These are phyloP conservation scores for Drosophila setifemur DNA, from an alignment of 1,140 invertebrate species.

Conservation along the genomic window DNA sequence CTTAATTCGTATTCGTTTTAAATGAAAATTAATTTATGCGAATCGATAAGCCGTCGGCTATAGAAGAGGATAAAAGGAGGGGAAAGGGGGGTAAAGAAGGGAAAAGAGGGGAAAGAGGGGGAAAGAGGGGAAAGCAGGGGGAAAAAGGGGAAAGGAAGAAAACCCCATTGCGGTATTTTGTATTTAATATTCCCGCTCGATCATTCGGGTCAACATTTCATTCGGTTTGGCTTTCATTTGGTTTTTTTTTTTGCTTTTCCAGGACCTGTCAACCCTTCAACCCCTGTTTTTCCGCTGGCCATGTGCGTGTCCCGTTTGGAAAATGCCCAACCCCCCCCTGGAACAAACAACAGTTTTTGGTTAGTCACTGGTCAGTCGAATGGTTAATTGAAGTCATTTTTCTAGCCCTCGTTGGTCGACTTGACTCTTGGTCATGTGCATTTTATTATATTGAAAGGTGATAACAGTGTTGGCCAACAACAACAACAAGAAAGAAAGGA, in stretches of 20 bases:
- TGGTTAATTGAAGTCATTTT: constrained; percentile 79
- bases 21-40: constrained; percentile 80
- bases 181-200: constrained; percentile 4
- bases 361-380: constrained; percentile 74
- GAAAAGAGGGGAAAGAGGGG: neutral
- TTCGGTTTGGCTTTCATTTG: neutral
- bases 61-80: neutral
- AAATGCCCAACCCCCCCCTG: neutral
- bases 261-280: constrained; percentile 42
- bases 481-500: too few relatives aligned
- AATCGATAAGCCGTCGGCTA: constrained; percentile 64
- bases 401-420: constrained; percentile 61
- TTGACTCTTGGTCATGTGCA: constrained; percentile 51
- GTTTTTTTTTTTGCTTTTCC: too few relatives aligned
- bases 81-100: neutral
- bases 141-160: too few relatives aligned
- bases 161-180: too few relatives aligned
- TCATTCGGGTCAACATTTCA: constrained; percentile 15
- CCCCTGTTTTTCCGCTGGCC: neutral
- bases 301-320: constrained; percentile 51
- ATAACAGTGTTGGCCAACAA: constrained; percentile 45
- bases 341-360: constrained; percentile 46
- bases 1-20: constrained; percentile 79
- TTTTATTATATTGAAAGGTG: constrained; percentile 78
- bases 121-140: neutral